Evolutionary conservation across 1,140 invertebrate genomes (phyloP), one percentile per base, ranked within the genome.

Genomic region (Latrodectus geometricus): DNA sequence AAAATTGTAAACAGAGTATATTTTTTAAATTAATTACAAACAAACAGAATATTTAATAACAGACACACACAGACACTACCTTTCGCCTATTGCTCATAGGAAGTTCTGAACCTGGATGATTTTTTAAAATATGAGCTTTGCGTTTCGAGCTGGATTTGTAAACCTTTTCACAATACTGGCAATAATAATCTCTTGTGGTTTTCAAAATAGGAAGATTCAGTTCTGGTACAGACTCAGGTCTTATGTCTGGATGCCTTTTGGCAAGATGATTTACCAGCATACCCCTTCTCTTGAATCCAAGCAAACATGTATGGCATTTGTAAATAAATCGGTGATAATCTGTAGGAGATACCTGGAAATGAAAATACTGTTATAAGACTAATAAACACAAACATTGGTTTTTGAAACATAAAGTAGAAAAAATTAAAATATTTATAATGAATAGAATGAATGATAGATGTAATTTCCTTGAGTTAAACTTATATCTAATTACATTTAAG

Each of bases 191-290:
- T 68, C 94, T 92, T 14, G 94, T 95, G n/a, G 95, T 94, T 89
- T 95, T 93, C 21, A 96, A 91, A 88, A 97, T 96, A 0, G 96
- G 96, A 81, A 96, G 91, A 90, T 95, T 96, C 17, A 97, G 92
- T 91, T 96, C 96, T 8, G 95, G 95, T 5, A 97, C 94, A 9
- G 94, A 93, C 85, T 95, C 94, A 0, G 94, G 94, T 73, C 93
- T 93, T 11, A 96, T 93, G 86, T 95, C 95, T 0, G 96, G 95
- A 92, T 97, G 96, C 68, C 95, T 91, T 90, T 95, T 96, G n/a
- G 95, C 95, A 79, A 96, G 92, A 91, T 97, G 96, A 91, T 97
- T 97, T 0, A 96, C 95, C 8, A 96, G 91, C 95, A 96, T 96
- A 74, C 96, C 96, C 88, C 96, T 92, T 88, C 95, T 91, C 90